phyloP scores from a whole-genome alignment of 2,888 invertebrate species.

The Leptogaster cylindrica region DNA sequence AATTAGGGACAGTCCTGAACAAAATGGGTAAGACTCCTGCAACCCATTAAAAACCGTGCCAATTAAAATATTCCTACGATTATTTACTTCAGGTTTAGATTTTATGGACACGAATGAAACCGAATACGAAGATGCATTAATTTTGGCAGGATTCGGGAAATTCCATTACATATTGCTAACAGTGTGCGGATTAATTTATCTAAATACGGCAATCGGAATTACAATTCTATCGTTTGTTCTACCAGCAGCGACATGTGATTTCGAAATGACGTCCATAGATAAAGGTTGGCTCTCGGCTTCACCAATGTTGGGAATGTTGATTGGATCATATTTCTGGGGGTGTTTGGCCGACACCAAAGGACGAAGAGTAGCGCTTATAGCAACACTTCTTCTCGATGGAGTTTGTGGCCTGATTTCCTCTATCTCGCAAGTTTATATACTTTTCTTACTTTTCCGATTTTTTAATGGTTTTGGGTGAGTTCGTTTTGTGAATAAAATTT shows the following conservation, averaged over 20 bases:
- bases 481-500: background rate
- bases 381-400: constrained; percentile 76
- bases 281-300: constrained; percentile 80
- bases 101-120: constrained; percentile 55
- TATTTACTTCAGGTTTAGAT: constrained; percentile 53
- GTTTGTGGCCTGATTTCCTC: constrained; percentile 75
- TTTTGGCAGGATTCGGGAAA: constrained; percentile 75
- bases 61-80: no score
- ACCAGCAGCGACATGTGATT: constrained; percentile 83
- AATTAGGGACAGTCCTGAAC: no score
- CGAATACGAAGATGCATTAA: constrained; percentile 57
- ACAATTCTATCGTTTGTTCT: constrained; percentile 82
- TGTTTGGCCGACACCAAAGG: constrained; percentile 83
- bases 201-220: constrained; percentile 82
- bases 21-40: no score
- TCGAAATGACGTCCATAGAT: constrained; percentile 77
- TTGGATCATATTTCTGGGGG: constrained; percentile 86
- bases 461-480: constrained; percentile 83
- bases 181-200: constrained; percentile 79
- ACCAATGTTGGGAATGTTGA: constrained; percentile 81
- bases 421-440: constrained; percentile 73
- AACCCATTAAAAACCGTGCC: no score
- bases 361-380: constrained; percentile 75
- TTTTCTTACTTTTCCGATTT: constrained; percentile 77
- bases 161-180: constrained; percentile 80